These are phyloP conservation scores for Chromobotia macracanthus DNA, from an alignment of 2,797 vertebrate genomes.

Conservation along the genomic window DNA sequence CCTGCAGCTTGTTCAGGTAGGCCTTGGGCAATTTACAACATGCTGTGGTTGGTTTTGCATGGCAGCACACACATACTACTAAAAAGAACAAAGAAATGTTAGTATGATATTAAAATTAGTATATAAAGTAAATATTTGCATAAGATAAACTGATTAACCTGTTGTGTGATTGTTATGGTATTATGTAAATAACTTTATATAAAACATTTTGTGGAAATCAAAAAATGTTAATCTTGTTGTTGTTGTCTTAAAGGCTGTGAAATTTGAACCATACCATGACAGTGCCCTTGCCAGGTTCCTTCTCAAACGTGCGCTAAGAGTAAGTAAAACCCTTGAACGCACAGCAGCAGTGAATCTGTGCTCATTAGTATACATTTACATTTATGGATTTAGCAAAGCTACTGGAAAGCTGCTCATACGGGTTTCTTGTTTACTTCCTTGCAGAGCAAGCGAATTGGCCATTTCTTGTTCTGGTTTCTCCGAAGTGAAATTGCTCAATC, in stretches of 20 bases:
- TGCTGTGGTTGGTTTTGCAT: slow-evolving; percentile 67
- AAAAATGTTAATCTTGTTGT: not conserved
- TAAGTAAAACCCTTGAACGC: slow-evolving; percentile 73
- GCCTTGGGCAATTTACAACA: slow-evolving; percentile 19
- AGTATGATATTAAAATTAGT: slow-evolving; percentile 44
- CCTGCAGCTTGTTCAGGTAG: slow-evolving; percentile 95
- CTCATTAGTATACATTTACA: too few species aligned
- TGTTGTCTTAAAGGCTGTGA: slow-evolving; percentile 86
- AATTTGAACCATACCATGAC: slow-evolving; percentile 98
- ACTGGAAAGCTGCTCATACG: slow-evolving; percentile 67
- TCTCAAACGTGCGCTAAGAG: slow-evolving; percentile 90
- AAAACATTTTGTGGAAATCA: not conserved
- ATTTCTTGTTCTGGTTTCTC: slow-evolving; percentile 98
- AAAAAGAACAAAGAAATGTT: slow-evolving; percentile 56
- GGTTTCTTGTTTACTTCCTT: slow-evolving; percentile 65
- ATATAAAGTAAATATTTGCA: slow-evolving; percentile 17
- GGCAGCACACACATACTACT: not conserved
- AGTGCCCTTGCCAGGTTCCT: slow-evolving; percentile 94
- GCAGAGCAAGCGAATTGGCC: slow-evolving; percentile 96
- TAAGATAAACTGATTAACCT: not conserved
- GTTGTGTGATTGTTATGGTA: too few species aligned
- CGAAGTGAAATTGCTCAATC: slow-evolving; percentile 98
- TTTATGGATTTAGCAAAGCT: too few species aligned
- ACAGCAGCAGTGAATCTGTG: too few species aligned
- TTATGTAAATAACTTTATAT: not conserved